Percentiles rank a stretch among this genome's conserved stretches.
These are phyloP conservation scores for Tortrix viridana DNA, from an alignment of 2,888 invertebrate genomes.

Conservation along the genomic window DNA sequence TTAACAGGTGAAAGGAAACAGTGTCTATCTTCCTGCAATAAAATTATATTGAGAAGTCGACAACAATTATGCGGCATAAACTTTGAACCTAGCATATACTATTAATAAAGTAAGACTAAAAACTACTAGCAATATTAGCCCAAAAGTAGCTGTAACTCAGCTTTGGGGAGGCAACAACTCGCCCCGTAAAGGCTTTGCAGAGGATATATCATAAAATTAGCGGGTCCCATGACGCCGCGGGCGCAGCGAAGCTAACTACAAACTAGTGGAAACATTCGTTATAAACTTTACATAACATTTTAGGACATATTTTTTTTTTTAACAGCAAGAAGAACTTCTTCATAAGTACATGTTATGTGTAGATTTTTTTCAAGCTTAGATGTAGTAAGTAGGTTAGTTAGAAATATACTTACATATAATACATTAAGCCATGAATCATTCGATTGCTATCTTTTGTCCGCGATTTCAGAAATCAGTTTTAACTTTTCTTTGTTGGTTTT, in stretches of 20 bases:
- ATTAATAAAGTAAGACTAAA: not conserved
- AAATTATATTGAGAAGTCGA: no score
- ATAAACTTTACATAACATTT: conserved; percentile 11
- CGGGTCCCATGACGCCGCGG: conserved; percentile 17
- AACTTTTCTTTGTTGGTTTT: no score
- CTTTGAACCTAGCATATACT: no score
- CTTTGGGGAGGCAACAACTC: conserved; percentile 5
- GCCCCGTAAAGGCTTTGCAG: conserved; percentile 10
- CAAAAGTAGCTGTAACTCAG: conserved; percentile 6
- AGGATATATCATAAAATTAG: conserved; percentile 19
- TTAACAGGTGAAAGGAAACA: no score
- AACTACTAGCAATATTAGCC: not conserved
- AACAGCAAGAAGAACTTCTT: not conserved
- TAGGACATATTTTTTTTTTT: not conserved
- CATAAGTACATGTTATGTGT: not conserved
- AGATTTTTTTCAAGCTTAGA: no score
- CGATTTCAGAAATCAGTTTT: no score
- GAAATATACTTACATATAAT: no score
- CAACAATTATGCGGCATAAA: no score
- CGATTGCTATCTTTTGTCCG: no score
- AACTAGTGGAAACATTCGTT: conserved; percentile 20
- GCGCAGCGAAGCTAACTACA: conserved; percentile 8
- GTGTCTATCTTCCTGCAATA: no score
- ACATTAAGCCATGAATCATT: no score
- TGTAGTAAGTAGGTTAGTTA: no score